Evolutionary conservation across 1,140 invertebrate genomes (phyloP), one percentile per base, ranked within the genome.

Genomic region (Dendroctonus valens): DNA sequence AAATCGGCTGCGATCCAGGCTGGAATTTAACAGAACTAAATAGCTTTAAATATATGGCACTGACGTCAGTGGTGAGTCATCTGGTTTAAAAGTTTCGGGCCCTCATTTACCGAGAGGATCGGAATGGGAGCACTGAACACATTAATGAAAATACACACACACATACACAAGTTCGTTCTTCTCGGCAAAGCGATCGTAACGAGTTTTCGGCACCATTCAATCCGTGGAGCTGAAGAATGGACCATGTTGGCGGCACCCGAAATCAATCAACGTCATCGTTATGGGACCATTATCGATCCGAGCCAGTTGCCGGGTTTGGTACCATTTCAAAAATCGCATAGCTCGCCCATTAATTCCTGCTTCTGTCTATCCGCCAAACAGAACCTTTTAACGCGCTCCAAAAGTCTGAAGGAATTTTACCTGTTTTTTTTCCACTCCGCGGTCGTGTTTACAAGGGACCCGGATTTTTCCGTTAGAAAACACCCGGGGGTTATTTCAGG

Each of bases 401-500:
- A 9, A 26, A 26, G 9, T 52, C 26, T 15, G 15, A 65, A 65
- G 62, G 26, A 65, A 65, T 65, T 65, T 65, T 65, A 65, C 62
- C 62, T 65, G 62, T 57, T 65, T 65, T 65, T 57, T 65, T 65
- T n/a, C n/a, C 26, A 26, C 1, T 26, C 26, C 26, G 26, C 26
- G 42, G 49, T 51, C 12, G 62, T 65, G 53, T 65, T 65, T 65
- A 65, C 53, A 55, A 50, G 53, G 53, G 52, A 40, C 62, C 53
- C 60, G 54, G 12, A 65, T 65, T 65, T 65, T 65, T 26, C 53
- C 62, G 62, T 57, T 65, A 65, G 62, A 57, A 65, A 50, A 65
- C 52, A 54, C 62, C 40, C 12, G 46, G 52, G n/a, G 44, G 62
- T 65, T 65, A 48, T 65, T 54, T 65, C 62, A 65, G 62, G 62